Base-by-base conservation (phyloP, 92 coral and sea anemone genomes). In the Heliopora coerulea region DNA sequence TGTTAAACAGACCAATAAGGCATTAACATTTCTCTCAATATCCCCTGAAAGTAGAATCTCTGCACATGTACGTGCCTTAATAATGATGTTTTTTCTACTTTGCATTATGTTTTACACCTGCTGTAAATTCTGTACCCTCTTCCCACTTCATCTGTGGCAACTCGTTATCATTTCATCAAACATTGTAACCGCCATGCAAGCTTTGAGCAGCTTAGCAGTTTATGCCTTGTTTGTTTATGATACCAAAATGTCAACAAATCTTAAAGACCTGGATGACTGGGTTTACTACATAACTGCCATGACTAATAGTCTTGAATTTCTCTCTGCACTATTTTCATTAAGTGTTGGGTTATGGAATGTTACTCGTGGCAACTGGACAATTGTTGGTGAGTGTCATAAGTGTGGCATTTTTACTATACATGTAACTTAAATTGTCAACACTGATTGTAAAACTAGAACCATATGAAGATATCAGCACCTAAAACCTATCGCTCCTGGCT, bases 191-290 rank as follows among this genome's bases (percentile, higher is more conserved):
- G 68, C 91, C 33, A 96, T 93, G 35, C 92, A 90, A 67, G 76
- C 86, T 19, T 56, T 86, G 79, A 87, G 93, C 8, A 86, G 91
- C 12, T 80, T 90, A 23, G 75, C 91, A 29, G 72, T 87, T 18
- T 93, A 87, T 74, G 84, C 81, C 37, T 75, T 90, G 73, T 93
- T 93, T 62, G 70, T 93, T 3, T 80, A 85, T 24, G 91, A 93
- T 78, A 84, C 86, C 0, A 89, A 86, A 54, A 73, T 84, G 1
- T 65, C 76, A 46, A 78, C 74, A 60, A 87, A 82, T 26, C 81
- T 90, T 78, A 87, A 83, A 76, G 87, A 90, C 34, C 60, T 93
- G 57, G 98, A 93, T 83, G 98, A 93, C 68, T 88, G 87, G 75
- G 89, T 93, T 13, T 93, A 93, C 56, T 90, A 90, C 68, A 81